phyloP scores from a whole-genome alignment of 2,888 invertebrate genomes.

The Petrophora chlorosata region DNA sequence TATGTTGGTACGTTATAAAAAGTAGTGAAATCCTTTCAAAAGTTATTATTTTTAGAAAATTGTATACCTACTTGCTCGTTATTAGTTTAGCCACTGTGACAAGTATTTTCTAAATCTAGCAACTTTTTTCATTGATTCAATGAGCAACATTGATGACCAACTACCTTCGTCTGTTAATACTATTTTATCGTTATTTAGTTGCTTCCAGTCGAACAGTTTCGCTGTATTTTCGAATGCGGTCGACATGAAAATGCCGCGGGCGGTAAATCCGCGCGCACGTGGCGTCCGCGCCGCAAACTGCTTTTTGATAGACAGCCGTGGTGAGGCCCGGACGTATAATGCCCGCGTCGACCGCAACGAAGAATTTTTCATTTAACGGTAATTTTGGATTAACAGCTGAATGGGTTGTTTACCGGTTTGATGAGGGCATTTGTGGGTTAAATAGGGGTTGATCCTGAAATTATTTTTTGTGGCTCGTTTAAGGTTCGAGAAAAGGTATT shows the following conservation, averaged over 20 bases:
- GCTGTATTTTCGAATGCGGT: conserved; percentile 52
- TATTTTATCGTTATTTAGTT: not conserved
- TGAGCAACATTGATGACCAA: too few relatives aligned
- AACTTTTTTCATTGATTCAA: too few relatives aligned
- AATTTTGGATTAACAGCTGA: conserved; percentile 19
- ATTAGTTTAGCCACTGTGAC: too few relatives aligned
- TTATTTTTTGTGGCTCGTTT: conserved; percentile 1
- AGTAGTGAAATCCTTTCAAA: too few relatives aligned
- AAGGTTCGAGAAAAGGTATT: too few relatives aligned
- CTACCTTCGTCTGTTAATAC: too few relatives aligned
- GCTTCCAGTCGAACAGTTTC: conserved; percentile 33
- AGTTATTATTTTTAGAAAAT: too few relatives aligned
- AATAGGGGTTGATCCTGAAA: not conserved
- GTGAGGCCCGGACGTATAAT: conserved; percentile 58
- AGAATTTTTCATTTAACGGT: conserved; percentile 64
- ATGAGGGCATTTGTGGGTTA: conserved; percentile 7
- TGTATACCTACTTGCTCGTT: too few relatives aligned
- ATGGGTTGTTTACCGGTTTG: conserved; percentile 12
- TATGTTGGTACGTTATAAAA: too few relatives aligned
- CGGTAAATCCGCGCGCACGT: conserved; percentile 70
- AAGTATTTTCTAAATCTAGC: too few relatives aligned
- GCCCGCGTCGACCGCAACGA: conserved; percentile 59
- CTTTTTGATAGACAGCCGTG: conserved; percentile 76
- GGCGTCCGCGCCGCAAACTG: conserved; percentile 69
- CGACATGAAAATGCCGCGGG: conserved; percentile 68